These are phyloP conservation scores for Gambelia wislizenii DNA, from an alignment of 2,797 vertebrate genomes.

Conservation along the genomic window DNA sequence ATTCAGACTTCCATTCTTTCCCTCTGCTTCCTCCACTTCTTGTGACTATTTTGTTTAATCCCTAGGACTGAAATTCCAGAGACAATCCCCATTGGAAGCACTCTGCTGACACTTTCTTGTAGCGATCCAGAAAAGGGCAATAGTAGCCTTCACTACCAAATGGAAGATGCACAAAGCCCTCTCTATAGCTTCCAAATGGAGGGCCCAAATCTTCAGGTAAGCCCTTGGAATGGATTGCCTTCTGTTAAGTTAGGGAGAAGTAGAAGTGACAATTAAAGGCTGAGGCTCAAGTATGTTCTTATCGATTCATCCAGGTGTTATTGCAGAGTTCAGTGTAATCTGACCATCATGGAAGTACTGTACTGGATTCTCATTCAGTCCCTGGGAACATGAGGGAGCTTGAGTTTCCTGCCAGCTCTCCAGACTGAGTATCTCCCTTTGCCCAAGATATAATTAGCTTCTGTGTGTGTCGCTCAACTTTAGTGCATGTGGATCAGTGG, in stretches of 20 bases:
- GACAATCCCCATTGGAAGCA: conserved; percentile 35
- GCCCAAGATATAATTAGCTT: not conserved
- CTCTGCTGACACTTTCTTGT: conserved; percentile 71
- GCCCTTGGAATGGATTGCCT: not conserved
- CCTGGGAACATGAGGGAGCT: not conserved
- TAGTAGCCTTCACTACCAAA: conserved; percentile 62
- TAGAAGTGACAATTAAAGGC: not conserved
- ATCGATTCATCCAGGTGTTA: not conserved
- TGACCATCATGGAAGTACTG: not conserved
- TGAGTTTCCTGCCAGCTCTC: not conserved
- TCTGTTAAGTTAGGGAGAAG: not conserved
- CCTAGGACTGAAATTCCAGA: conserved; percentile 74
- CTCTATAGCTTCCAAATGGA: conserved; percentile 67
- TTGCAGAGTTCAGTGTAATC: not conserved
- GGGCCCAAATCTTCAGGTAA: conserved; percentile 71
- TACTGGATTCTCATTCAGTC: not conserved
- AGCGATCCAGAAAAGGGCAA: not conserved
- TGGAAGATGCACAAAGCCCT: conserved; percentile 47
- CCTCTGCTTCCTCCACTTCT: not conserved
- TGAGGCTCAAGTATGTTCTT: not conserved
- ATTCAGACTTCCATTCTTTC: not conserved
- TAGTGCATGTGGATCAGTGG: not conserved
- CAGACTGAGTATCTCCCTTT: not conserved
- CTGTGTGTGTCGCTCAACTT: not conserved
- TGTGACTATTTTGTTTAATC: not conserved